Percentiles rank a stretch among this genome's conserved stretches.
Conservation (phyloP, 2,113 vertebrate species). For the Pogonocichla stellata region DNA sequence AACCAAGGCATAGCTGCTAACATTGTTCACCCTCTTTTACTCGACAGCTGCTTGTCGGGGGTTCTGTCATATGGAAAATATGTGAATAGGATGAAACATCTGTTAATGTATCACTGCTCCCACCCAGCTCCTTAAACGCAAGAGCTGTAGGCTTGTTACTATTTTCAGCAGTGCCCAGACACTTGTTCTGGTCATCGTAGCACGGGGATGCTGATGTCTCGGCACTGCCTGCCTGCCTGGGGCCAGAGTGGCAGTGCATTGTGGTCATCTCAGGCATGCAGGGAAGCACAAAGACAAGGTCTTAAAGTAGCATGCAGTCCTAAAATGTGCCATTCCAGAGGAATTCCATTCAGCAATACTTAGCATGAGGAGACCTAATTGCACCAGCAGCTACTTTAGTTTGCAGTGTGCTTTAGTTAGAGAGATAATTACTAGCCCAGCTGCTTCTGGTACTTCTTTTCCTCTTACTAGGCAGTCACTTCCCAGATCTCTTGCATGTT, state of each 20-base stretch:
- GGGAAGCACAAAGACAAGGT: not conserved
- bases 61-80: slow-evolving; percentile 51
- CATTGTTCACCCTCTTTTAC: slow-evolving; percentile 1
- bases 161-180: slow-evolving; percentile 42
- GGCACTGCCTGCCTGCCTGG: not conserved
- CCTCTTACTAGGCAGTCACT: not conserved
- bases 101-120: slow-evolving; percentile 3
- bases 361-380: not conserved
- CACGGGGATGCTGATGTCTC: not conserved
- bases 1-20: not conserved
- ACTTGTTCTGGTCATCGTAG: slow-evolving; percentile 4
- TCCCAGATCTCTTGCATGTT: not conserved
- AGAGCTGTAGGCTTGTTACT: slow-evolving; percentile 35
- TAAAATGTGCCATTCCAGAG: slow-evolving; percentile 47
- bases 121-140: slow-evolving; percentile 33
- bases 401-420: not conserved
- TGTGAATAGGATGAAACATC: slow-evolving; percentile 34
- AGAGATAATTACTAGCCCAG: not conserved
- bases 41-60: slow-evolving; percentile 58
- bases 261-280: not conserved
- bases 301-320: not conserved
- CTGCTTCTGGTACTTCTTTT: not conserved
- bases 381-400: not conserved
- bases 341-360: slow-evolving; percentile 29
- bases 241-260: not conserved